Conservation (phyloP, 1,140 invertebrate species). For the Diabrotica undecimpunctata region DNA sequence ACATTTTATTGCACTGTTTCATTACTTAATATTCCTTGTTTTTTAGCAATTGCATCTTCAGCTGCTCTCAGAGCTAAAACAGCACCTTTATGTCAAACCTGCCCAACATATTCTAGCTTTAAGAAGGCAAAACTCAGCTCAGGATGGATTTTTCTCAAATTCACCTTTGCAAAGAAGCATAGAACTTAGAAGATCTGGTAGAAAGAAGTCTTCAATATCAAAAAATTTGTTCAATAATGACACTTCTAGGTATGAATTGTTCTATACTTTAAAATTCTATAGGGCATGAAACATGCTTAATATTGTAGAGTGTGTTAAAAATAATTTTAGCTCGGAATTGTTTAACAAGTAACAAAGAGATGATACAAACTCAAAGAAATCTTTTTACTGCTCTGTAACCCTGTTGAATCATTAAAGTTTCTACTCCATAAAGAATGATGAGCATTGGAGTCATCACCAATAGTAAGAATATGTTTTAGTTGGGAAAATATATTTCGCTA, state of each 20-base stretch:
- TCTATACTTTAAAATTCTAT: neutral
- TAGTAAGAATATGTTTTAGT: too few relatives aligned
- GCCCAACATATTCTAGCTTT: conserved; percentile 55
- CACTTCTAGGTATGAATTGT: conserved; percentile 29
- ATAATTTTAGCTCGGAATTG: too few relatives aligned
- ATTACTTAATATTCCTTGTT: conserved; percentile 19
- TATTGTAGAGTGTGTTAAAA: too few relatives aligned
- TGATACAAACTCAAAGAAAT: too few relatives aligned
- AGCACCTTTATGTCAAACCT: conserved; percentile 70
- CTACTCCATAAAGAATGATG: too few relatives aligned
- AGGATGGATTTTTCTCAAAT: conserved; percentile 47
- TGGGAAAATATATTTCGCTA: too few relatives aligned
- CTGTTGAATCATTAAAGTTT: too few relatives aligned
- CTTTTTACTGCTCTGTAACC: too few relatives aligned
- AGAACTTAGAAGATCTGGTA: conserved; percentile 52
- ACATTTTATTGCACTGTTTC: conserved; percentile 6
- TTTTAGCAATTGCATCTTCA: conserved; percentile 63
- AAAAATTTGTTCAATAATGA: conserved; percentile 49
- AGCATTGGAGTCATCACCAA: too few relatives aligned
- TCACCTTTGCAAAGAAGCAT: conserved; percentile 55
- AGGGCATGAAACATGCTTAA: too few relatives aligned
- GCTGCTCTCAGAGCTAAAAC: conserved; percentile 69
- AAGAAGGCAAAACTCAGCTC: conserved; percentile 59
- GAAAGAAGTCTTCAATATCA: conserved; percentile 48
- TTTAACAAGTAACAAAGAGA: too few relatives aligned